Evolutionary conservation across 2,797 vertebrate species (phyloP).

Genomic region (Alectoris magna): DNA sequence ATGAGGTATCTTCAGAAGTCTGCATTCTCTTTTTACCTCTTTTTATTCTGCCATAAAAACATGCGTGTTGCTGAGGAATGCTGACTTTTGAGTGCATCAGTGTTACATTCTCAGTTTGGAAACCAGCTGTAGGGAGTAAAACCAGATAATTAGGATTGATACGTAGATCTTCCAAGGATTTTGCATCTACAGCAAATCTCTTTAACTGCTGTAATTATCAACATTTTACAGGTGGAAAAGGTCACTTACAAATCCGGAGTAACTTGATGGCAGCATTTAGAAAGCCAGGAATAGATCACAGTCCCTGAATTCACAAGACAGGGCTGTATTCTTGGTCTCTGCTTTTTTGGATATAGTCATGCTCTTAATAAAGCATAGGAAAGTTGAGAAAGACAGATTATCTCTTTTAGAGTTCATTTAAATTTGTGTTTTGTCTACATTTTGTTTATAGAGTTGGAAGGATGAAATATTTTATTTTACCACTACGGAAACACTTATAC

Average conservation of each 20-base stretch:
- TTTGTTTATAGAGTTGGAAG: neutral
- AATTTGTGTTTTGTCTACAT: neutral
- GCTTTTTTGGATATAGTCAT: neutral
- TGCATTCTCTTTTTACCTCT: neutral
- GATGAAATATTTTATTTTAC: neutral
- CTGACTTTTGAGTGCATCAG: neutral
- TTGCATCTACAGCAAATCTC: neutral
- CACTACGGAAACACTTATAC: neutral
- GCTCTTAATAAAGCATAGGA: neutral
- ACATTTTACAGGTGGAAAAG: neutral
- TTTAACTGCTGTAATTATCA: neutral
- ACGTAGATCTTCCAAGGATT: neutral
- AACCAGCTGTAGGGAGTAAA: neutral
- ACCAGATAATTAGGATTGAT: neutral
- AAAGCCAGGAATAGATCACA: neutral
- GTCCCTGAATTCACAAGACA: neutral
- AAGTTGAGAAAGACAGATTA: neutral
- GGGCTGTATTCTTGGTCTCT: neutral
- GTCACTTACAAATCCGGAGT: neutral
- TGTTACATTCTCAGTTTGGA: neutral
- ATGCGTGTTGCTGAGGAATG: neutral
- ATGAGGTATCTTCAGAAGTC: neutral
- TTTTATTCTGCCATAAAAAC: neutral
- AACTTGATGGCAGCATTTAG: neutral
- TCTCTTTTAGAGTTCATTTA: neutral